Base-by-base conservation (phyloP, 35 echinoderm and acorn worm genomes). In the Holothuria glaberrima region DNA sequence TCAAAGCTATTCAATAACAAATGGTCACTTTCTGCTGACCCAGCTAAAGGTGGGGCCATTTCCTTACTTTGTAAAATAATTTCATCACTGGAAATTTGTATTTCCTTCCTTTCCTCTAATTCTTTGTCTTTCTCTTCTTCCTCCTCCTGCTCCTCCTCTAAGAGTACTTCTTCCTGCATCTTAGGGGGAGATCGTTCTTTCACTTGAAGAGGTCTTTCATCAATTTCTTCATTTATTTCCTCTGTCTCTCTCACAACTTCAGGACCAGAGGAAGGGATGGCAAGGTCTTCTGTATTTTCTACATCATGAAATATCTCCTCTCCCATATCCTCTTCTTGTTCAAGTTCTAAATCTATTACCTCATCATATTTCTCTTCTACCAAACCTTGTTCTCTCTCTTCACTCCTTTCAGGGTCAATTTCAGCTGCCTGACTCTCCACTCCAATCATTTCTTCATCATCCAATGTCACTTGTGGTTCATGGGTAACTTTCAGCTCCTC, bases 271-370 rank as follows among this genome's bases (percentile, higher is more conserved):
- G 50, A 54, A 17, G 50, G 50, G 22, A 84, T 54, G 5, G 21
- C 25, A 21, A 84, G 30, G 29, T 84, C 80, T 5, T 84, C 80
- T 35, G 80, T 84, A 46, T 84, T 59, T 61, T 84, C 80, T 4
- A 84, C 52, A 61, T 84, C 59, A 59, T 61, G 57, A 21, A 84
- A 61, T 38, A 58, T 38, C 44, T 78, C 74, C 12, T 78, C 74
- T 48, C 18, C n/a, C 74, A 78, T 48, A 1, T 21, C 50, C 13
- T 54, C 50, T 14, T 54, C 50, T 54, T 54, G 0, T 12, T 54
- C 50, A 14, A 54, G 16, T 54, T 54, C 50, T 9, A 54, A 17
- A 14, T 54, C 50, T 54, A 54, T 38, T 48, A 48, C 44, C 19
- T 50, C 25, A 35, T 48, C 74, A 29, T 22, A 5, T 5, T 10